Conservation (phyloP, 2,888 invertebrate species). For the Galeopsomyia nigrocyanea region DNA sequence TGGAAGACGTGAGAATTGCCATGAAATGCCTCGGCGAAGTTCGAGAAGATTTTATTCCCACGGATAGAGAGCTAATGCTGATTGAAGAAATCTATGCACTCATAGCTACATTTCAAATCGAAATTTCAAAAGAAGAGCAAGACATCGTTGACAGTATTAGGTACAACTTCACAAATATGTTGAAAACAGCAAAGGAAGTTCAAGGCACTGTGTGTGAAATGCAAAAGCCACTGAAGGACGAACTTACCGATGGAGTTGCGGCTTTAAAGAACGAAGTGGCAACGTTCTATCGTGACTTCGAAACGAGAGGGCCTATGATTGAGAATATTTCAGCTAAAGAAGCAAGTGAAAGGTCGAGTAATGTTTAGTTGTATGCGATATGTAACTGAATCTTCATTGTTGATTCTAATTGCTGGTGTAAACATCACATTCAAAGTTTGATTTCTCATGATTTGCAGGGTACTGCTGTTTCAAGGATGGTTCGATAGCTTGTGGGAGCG, state of each 20-base stretch:
- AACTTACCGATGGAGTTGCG: slow-evolving; percentile 79
- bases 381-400: background rate
- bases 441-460: slow-evolving; percentile 66
- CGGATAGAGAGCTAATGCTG: slow-evolving; percentile 82
- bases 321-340: slow-evolving; percentile 86
- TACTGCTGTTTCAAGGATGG: slow-evolving; percentile 81
- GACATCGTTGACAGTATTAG: slow-evolving; percentile 84
- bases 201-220: slow-evolving; percentile 80
- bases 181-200: slow-evolving; percentile 78
- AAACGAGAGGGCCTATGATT: slow-evolving; percentile 87
- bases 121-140: slow-evolving; percentile 82
- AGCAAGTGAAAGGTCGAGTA: slow-evolving; percentile 81
- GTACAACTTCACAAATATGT: slow-evolving; percentile 83
- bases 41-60: slow-evolving; percentile 82
- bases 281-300: slow-evolving; percentile 80
- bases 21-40: slow-evolving; percentile 85
- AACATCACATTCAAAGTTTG: background rate
- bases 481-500: slow-evolving; percentile 88
- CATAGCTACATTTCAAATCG: slow-evolving; percentile 77
- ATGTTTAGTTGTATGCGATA: background rate
- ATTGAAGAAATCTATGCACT: slow-evolving; percentile 86
- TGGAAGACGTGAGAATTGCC: slow-evolving; percentile 83
- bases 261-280: slow-evolving; percentile 77
- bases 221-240: slow-evolving; percentile 81
- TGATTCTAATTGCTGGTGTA: background rate